Evolutionary conservation across 2,113 vertebrate genomes (phyloP).

Genomic region (Heteronetta atricapilla): DNA sequence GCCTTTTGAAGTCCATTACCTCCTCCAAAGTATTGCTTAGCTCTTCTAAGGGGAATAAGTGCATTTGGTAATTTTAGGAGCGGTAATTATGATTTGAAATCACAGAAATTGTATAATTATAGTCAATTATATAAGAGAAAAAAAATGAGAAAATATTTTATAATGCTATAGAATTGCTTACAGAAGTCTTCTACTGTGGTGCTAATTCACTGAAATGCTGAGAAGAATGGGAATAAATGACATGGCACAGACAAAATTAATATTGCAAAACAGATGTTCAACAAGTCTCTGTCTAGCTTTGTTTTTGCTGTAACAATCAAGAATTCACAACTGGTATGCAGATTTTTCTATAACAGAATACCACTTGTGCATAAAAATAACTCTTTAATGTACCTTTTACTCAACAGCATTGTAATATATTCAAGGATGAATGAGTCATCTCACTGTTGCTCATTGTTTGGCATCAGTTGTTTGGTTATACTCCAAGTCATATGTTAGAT

Average conservation of each 20-base stretch:
- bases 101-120: neutral
- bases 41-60: neutral
- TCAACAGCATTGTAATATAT: constrained; percentile 1
- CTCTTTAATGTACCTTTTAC: neutral
- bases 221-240: constrained; percentile 15
- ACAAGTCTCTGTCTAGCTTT: constrained; percentile 35
- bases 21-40: neutral
- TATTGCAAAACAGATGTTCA: constrained; percentile 35
- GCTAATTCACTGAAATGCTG: neutral
- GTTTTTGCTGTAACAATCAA: neutral
- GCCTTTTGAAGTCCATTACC: neutral
- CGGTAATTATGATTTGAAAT: neutral
- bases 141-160: neutral
- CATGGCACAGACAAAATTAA: neutral
- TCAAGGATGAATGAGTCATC: constrained; percentile 11
- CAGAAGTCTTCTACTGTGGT: neutral
- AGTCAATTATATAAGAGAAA: neutral
- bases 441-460: neutral
- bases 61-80: neutral
- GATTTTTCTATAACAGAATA: constrained; percentile 38
- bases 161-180: neutral
- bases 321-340: constrained; percentile 17
- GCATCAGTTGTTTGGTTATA: neutral
- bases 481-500: neutral
- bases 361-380: constrained; percentile 9